A percentile compares a stretch with the other conserved stretches of the same genome.
Conservation (phyloP, 37 sponge, comb jelly and placozoan genomes). For the Lycopodina hypogea region DNA sequence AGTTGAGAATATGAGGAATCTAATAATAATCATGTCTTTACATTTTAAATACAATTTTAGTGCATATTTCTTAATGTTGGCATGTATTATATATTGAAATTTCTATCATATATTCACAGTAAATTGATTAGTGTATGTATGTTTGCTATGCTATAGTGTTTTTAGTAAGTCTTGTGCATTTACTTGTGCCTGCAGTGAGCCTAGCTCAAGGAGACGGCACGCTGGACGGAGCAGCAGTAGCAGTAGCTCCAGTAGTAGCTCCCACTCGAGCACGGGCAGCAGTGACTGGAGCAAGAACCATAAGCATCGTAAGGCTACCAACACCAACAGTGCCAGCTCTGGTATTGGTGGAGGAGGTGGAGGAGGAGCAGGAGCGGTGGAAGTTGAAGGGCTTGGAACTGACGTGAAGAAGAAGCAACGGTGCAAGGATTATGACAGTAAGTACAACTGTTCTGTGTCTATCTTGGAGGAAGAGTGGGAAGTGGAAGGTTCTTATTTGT, state of each 20-base stretch:
- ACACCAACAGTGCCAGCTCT: not conserved
- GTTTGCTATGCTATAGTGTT: too few relatives aligned
- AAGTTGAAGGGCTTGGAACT: not conserved
- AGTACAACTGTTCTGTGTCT: not conserved
- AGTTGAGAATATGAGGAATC: too few relatives aligned
- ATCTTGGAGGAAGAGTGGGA: not conserved
- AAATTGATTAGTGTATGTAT: too few relatives aligned
- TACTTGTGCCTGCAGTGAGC: not conserved
- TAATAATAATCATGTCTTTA: too few relatives aligned
- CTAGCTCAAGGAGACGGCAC: not conserved
- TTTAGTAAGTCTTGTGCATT: not conserved
- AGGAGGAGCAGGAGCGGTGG: not conserved
- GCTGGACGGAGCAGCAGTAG: slow-evolving; percentile 14
- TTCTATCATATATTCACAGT: too few relatives aligned
- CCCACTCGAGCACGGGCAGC: slow-evolving; percentile 24
- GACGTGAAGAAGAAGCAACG: slow-evolving; percentile 42
- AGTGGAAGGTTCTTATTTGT: not conserved
- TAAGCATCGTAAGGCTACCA: not conserved
- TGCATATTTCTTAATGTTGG: too few relatives aligned
- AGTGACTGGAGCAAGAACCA: not conserved
- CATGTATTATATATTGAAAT: too few relatives aligned
- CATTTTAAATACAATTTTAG: too few relatives aligned
- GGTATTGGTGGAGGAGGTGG: not conserved
- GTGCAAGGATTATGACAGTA: slow-evolving; percentile 90
- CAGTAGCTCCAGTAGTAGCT: slow-evolving; percentile 12